Conservation (phyloP, 2,888 invertebrate species). For the Tipula helvola region DNA sequence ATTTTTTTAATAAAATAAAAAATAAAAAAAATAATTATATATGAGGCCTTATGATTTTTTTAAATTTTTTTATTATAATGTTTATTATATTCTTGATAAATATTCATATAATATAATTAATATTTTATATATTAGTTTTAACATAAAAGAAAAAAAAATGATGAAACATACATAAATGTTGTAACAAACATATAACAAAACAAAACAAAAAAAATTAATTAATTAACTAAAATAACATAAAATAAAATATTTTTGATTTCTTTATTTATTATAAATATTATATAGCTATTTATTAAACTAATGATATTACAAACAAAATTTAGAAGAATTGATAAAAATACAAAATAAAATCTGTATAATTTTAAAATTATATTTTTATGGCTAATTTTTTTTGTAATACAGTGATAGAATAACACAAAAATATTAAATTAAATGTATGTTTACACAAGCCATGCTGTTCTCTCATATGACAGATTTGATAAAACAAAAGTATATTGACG, state of each 20-base stretch:
- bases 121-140: slow-evolving; percentile 8
- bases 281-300: neutral
- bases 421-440: neutral
- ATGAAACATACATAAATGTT: neutral
- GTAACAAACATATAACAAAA: neutral
- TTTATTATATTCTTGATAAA: slow-evolving; percentile 8
- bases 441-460: too few species aligned
- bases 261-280: neutral
- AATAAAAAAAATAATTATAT: neutral
- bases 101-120: slow-evolving; percentile 8
- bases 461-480: too few species aligned
- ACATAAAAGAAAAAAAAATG: neutral
- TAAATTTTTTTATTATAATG: slow-evolving; percentile 7
- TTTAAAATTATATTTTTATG: neutral
- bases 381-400: neutral
- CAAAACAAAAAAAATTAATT: neutral
- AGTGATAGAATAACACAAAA: neutral
- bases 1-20: neutral
- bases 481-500: too few species aligned
- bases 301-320: neutral
- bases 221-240: neutral
- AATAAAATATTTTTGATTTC: neutral
- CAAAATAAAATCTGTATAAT: neutral
- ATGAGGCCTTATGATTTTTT: slow-evolving; percentile 10
- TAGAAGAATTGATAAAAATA: neutral